Evolutionary conservation across 2,113 vertebrate genomes (phyloP), one percentile per base, ranked within the genome.

Genomic region (Gallinago paraguaiae): DNA sequence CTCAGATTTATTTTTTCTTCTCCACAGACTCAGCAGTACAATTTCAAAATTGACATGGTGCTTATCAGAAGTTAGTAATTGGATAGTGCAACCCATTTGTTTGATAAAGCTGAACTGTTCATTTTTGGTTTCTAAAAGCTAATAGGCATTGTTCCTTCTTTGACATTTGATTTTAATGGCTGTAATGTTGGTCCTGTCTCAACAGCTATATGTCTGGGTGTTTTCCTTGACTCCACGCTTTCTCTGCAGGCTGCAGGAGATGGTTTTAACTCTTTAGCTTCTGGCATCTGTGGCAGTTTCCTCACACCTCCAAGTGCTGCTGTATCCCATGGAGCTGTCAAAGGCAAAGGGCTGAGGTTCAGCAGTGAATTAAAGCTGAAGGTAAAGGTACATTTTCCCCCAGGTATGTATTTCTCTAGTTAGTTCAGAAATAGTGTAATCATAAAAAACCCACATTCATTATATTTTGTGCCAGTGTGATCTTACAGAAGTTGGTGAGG

Each of bases 141-240:
- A 97, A 97, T 95, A 95, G 96, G 95, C 96, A 96, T 82, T 93
- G 89, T 82, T 94, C 75, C 74, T 96, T 92, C 94, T 91, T 39
- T 97, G 97, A 97, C 96, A 89, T 97, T 96, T 97, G 96, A 97
- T 97, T 97, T 96, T 96, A 97, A 97, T 96, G 96, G 95, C 91
- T 97, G 92, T 96, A 96, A 96, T 96, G 89, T 96, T 97, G 94
- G 84, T 96, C 80, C 95, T 94, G 93, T 97, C 96, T 97, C 80
- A 95, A 93, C 77, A 94, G 77, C 86, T 95, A 53, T 92, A 92
- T 30, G 85, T 97, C 96, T 96, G 72, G 8, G 85, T 86, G 72
- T 88, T 96, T 94, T 89, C 37, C 76, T 93, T 93, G 92, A 94
- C 45, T 96, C 61, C 46, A 72, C 0, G 59, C 48, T 92, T 92